Percentiles rank a stretch among this genome's conserved stretches.
Evolutionary conservation across 1,140 invertebrate species (phyloP).

Genomic region (Hylaeus volcanicus): DNA sequence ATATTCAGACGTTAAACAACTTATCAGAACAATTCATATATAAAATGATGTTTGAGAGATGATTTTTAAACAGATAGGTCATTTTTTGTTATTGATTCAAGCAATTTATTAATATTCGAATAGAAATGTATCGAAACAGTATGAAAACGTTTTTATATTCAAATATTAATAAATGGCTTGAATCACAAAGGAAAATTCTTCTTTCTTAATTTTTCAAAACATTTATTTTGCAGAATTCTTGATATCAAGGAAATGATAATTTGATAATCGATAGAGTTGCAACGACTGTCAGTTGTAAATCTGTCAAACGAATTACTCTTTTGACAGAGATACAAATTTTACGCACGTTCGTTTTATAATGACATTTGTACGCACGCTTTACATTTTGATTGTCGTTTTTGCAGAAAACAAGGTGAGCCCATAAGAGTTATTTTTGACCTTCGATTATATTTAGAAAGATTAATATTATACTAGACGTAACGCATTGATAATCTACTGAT

Average conservation of each 20-base stretch:
- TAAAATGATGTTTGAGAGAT: no score
- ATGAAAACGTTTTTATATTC: no score
- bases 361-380: constrained; percentile 28
- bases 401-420: constrained; percentile 18
- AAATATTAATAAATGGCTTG: no score
- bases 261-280: not conserved
- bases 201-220: no score
- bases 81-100: no score
- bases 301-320: not conserved
- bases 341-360: not conserved
- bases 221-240: no score
- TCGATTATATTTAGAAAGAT: not conserved
- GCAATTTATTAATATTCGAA: no score
- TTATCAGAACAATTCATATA: not conserved
- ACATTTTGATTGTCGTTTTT: constrained; percentile 26
- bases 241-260: no score
- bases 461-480: not conserved
- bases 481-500: not conserved
- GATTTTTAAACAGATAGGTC: no score
- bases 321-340: not conserved
- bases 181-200: no score
- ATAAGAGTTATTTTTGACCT: not conserved
- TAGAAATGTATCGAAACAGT: no score
- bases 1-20: not conserved
- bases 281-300: constrained; percentile 9